Evolutionary conservation across 1,140 invertebrate species (phyloP), one percentile per base, ranked within the genome.

Genomic region (Potamilus streckersoni): DNA sequence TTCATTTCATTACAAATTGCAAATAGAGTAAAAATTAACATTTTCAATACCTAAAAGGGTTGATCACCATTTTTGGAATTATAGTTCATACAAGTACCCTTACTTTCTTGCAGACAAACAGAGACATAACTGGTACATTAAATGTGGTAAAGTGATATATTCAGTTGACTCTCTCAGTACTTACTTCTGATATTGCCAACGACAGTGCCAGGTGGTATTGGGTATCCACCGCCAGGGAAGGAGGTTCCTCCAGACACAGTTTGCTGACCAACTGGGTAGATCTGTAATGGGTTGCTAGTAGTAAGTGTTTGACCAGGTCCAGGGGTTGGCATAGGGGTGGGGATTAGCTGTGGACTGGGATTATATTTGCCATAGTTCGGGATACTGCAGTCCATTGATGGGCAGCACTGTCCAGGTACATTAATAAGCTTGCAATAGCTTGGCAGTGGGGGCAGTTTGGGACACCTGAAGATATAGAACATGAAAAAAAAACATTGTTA

Each of bases 371-470:
- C 80, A 23, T 74, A 49, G 56, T 74, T 61, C 20, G 82, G 80
- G 13, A 82, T 74, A 67, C 80, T 73, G 68, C 82, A 83, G 58
- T 57, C 68, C 23, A 81, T 70, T 31, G 65, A 70, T 38, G 73
- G 61, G 57, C 74, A 76, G 69, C 74, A 76, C 76, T 71, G 64
- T 71, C 73, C 67, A 73, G 69, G 72, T 73, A 82, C 74, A 1
- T 49, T 66, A 56, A 60, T 76, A 69, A 78, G 64, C 59, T 74
- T 55, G 66, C 82, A 83, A n/a, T 82, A 71, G 6, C 67, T 63
- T 63, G 82, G 79, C 17, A 83, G 71, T 27, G 58, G 56, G 60
- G 74, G 74, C 59, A 81, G 81, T 16, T 38, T 63, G 19, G 82
- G 78, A 65, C 82, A 83, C 63, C 82, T 83, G 66, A 38, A 6